phyloP scores from a whole-genome alignment of 2,888 invertebrate species.

The Pilophorus perplexus region DNA sequence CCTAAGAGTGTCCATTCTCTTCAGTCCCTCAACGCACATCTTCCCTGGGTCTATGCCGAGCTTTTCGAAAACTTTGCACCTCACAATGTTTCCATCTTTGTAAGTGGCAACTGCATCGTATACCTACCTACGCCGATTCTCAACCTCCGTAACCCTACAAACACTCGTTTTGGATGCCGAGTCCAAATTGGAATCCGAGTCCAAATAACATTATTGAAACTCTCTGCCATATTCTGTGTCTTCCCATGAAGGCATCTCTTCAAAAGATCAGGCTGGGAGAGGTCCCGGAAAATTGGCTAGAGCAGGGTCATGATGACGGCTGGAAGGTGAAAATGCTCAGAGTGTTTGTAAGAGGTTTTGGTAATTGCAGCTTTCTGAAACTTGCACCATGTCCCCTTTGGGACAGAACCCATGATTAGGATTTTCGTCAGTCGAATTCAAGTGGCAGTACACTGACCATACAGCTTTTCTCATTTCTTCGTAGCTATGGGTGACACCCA shows the following conservation, averaged over 20 bases:
- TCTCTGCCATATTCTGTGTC: background rate
- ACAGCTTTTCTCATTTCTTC: slow-evolving; percentile 8
- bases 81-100: slow-evolving; percentile 8
- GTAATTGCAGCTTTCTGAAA: background rate
- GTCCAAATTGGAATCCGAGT: too few relatives aligned
- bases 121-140: background rate
- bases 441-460: background rate
- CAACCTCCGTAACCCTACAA: background rate
- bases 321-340: slow-evolving; percentile 14
- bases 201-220: background rate
- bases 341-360: background rate
- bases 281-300: background rate
- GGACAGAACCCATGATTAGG: slow-evolving; percentile 1
- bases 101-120: background rate
- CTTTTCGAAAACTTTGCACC: background rate
- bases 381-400: slow-evolving; percentile 3
- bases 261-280: background rate
- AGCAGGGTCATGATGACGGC: background rate
- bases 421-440: background rate
- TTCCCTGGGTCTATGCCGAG: background rate
- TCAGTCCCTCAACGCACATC: background rate
- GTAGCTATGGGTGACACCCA: background rate
- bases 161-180: slow-evolving; percentile 4
- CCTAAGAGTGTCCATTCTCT: background rate
- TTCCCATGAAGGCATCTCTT: slow-evolving; percentile 10